Evolutionary conservation across 2,797 vertebrate species (phyloP).

Genomic region (Lacerta viridis): DNA sequence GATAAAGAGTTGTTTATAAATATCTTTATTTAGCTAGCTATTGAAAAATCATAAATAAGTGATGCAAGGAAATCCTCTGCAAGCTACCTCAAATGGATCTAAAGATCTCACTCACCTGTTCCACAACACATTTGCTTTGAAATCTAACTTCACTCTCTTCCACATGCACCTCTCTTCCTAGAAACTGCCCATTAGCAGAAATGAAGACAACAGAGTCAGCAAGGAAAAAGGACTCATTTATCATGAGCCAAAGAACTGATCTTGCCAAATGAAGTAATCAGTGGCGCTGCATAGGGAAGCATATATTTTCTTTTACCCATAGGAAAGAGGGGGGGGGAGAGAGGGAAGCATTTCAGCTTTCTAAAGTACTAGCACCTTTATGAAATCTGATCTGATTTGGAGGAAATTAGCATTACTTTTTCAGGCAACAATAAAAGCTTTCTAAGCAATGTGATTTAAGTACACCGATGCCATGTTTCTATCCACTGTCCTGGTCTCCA

Average conservation of each 20-base stretch:
- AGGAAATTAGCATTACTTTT: not conserved
- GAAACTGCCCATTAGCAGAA: not conserved
- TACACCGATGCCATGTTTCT: constrained; percentile 35
- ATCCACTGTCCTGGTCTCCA: not conserved
- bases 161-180: not conserved
- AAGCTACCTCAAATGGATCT: not conserved
- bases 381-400: constrained; percentile 15
- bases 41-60: not conserved
- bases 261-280: constrained; percentile 48
- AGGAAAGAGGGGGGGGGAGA: not conserved
- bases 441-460: constrained; percentile 40
- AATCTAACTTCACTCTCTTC: constrained; percentile 7
- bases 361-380: constrained; percentile 43
- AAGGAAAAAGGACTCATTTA: not conserved
- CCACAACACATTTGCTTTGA: not conserved
- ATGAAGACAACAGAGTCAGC: constrained; percentile 9
- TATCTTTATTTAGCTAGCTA: too few relatives aligned
- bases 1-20: too few relatives aligned
- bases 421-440: constrained; percentile 26
- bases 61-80: not conserved
- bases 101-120: constrained; percentile 1
- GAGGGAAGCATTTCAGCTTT: constrained; percentile 23
- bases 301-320: constrained; percentile 39
- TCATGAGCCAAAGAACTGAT: constrained; percentile 22
- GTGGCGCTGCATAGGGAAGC: not conserved